Evolutionary conservation across 2,113 vertebrate genomes (phyloP).

Genomic region (Perognathus longimembris): DNA sequence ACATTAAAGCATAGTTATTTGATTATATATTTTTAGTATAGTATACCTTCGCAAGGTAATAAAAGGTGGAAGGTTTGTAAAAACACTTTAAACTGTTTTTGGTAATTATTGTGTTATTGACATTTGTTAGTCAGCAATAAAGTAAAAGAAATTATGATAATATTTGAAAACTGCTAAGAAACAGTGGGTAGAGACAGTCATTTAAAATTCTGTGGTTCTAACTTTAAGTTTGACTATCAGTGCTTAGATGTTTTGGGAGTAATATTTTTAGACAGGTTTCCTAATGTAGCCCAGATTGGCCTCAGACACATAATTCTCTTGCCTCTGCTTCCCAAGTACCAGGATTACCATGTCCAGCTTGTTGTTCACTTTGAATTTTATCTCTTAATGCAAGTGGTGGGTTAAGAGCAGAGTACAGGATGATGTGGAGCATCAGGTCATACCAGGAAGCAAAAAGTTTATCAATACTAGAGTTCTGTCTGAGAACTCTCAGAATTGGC

Average conservation of each 20-base stretch:
- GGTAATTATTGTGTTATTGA: not conserved
- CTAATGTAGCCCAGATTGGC: too few species aligned
- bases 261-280: too few species aligned
- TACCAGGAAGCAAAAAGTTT: not conserved
- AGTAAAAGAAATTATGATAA: not conserved
- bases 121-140: conserved; percentile 14
- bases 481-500: not conserved
- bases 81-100: not conserved
- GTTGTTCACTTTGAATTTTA: not conserved
- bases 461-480: not conserved
- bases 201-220: not conserved
- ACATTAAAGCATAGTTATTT: not conserved
- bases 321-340: not conserved
- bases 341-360: too few species aligned
- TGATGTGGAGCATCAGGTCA: not conserved
- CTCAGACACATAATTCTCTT: not conserved
- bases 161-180: conserved; percentile 38
- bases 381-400: not conserved
- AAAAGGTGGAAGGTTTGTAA: not conserved
- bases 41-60: not conserved
- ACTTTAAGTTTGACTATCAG: not conserved
- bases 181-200: not conserved
- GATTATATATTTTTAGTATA: not conserved
- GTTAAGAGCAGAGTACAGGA: not conserved
- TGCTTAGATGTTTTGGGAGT: not conserved